A percentile compares a stretch with the other conserved stretches of the same genome.
phyloP scores from a whole-genome alignment of 2,888 invertebrate genomes.

The Thelaira solivaga region DNA sequence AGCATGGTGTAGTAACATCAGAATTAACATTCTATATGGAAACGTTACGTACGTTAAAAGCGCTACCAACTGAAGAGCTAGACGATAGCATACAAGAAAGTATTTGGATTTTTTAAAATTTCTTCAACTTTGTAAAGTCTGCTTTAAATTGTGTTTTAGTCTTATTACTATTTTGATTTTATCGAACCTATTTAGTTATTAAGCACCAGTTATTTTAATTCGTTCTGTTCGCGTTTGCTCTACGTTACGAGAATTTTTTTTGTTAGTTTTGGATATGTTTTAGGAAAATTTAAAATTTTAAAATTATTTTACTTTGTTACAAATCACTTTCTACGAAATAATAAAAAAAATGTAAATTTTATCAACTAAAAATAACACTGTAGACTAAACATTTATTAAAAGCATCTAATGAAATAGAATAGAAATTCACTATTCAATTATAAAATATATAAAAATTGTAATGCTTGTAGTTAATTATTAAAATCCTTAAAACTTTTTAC shows the following conservation, averaged over 20 bases:
- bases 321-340: too few species aligned
- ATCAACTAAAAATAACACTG: conserved; percentile 1
- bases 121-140: not conserved
- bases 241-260: not conserved
- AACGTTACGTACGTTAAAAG: conserved; percentile 88
- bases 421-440: not conserved
- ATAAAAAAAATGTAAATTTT: conserved; percentile 7
- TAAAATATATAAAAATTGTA: conserved; percentile 8
- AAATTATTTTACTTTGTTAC: conserved; percentile 7
- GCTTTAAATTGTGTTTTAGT: conserved; percentile 26
- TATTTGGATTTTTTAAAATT: conserved; percentile 81
- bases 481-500: conserved; percentile 2
- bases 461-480: conserved; percentile 17
- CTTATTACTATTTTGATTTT: too few species aligned
- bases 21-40: conserved; percentile 94
- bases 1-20: conserved; percentile 95
- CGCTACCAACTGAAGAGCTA: conserved; percentile 85
- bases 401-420: conserved; percentile 8
- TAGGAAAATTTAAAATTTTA: not conserved
- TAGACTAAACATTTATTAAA: conserved; percentile 9
- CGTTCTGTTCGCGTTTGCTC: conserved; percentile 22
- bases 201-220: conserved; percentile 36
- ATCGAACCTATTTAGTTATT: conserved; percentile 5
- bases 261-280: conserved; percentile 13
- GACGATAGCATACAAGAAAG: conserved; percentile 86